Base-by-base conservation (phyloP, 92 coral and sea anemone species). In the Meandrina meandrites region DNA sequence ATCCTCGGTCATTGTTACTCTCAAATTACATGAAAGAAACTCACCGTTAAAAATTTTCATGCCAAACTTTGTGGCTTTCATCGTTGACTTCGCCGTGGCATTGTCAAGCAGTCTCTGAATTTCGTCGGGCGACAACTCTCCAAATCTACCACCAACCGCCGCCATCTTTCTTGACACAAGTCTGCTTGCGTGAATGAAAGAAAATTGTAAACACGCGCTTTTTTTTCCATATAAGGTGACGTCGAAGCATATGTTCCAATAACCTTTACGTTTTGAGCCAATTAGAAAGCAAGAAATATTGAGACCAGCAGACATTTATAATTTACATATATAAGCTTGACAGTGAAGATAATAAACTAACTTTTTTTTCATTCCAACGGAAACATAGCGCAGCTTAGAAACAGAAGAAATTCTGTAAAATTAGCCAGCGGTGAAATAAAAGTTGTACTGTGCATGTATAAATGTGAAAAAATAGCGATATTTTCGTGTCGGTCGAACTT, bases 21-120 rank as follows among this genome's bases (percentile, higher is more conserved):
- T n/a, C 81, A 47, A 76, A 42, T 45, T 30, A 40, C 19, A 1
- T 78, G 10, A 78, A 45, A 47, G 11, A 78, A 78, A 60, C 84
- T 45, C 13, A 81, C 84, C 84, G 57, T 81, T 31, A 35, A 60
- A 60, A 60, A 67, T 58, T 21, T 56, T 81, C 48, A 81, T 58
- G 8, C 84, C 74, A 81, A 58, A 81, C 56, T 58, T 81, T 9
- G 84, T 81, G 74, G 74, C 50, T 56, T 58, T 81, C 30, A 51
- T 4, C 31, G 84, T 81, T 37, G 84, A 48, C 22, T 78, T 78
- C 11, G 81, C 58, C 28, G 81, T 78, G n/a, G 81, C 64, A 54
- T 48, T 78, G 37, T 78, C 81, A 14, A 78, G 12, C 22, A 78
- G n/a, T 51, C 37, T 78, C 36, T 78, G 64, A 28, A 78, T 78